Conservation (phyloP, 2,888 invertebrate species). For the Drosophila mimetica region DNA sequence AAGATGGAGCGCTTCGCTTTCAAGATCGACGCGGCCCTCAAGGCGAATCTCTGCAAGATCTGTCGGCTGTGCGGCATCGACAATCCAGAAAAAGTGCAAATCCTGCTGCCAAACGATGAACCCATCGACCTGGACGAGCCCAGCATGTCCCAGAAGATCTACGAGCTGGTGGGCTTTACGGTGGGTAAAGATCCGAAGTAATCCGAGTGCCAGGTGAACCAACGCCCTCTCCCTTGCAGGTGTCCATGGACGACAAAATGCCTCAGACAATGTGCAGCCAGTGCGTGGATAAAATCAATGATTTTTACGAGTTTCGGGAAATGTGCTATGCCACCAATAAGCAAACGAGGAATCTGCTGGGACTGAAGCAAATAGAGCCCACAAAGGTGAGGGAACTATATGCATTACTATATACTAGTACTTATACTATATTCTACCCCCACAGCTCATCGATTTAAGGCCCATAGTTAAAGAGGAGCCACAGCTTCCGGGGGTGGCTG, state of each 20-base stretch:
- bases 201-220: not conserved
- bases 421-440: not conserved
- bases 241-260: slow-evolving; percentile 86
- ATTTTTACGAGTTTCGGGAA: slow-evolving; percentile 87
- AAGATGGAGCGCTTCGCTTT: slow-evolving; percentile 83
- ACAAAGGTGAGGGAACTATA: slow-evolving; percentile 52
- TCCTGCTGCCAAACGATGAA: slow-evolving; percentile 37
- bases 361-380: slow-evolving; percentile 74
- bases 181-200: slow-evolving; percentile 50
- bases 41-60: slow-evolving; percentile 83
- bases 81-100: slow-evolving; percentile 76
- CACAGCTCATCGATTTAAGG: slow-evolving; percentile 56
- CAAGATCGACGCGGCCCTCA: slow-evolving; percentile 83
- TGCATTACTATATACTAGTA: no score
- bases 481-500: slow-evolving; percentile 3
- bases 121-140: slow-evolving; percentile 80
- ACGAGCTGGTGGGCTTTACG: slow-evolving; percentile 78
- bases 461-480: slow-evolving; percentile 56
- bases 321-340: slow-evolving; percentile 86
- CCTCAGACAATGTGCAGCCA: slow-evolving; percentile 87
- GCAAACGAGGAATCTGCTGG: slow-evolving; percentile 84
- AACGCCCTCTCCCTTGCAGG: slow-evolving; percentile 80
- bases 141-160: slow-evolving; percentile 80
- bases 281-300: slow-evolving; percentile 87
- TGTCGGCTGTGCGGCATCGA: slow-evolving; percentile 84